Evolutionary conservation across 2,113 vertebrate genomes (phyloP).

Genomic region (Heterocephalus glaber): DNA sequence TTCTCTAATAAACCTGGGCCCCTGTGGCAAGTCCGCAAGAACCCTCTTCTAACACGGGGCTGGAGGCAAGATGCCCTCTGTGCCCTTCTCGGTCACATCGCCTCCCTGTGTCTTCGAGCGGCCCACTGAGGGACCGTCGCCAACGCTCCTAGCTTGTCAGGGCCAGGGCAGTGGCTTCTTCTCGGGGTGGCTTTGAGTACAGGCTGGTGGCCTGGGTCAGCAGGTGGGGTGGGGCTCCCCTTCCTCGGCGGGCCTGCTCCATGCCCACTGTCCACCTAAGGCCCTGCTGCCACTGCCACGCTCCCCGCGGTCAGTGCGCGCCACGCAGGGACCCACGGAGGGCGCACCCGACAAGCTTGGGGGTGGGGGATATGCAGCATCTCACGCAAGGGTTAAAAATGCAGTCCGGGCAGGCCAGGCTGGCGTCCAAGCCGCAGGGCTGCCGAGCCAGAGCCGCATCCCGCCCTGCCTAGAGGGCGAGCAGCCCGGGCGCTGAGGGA

Average conservation of each 20-base stretch:
- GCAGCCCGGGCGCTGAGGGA: neutral
- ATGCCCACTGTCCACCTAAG: neutral
- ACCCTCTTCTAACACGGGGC: neutral
- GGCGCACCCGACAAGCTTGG: conserved; percentile 43
- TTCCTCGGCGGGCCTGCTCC: neutral
- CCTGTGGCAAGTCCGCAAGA: neutral
- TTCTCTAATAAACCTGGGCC: neutral
- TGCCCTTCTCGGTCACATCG: neutral
- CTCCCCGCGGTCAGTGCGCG: neutral
- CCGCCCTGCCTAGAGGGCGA: conserved; percentile 15
- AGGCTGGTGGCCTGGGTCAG: neutral
- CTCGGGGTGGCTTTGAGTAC: neutral
- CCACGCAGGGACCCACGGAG: neutral
- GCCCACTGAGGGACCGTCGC: neutral
- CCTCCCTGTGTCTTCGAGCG: neutral
- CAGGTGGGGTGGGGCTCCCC: conserved; percentile 48
- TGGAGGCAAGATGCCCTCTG: neutral
- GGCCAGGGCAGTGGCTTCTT: neutral
- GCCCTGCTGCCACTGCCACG: neutral
- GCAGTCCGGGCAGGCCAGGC: conserved; percentile 60
- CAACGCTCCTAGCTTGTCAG: neutral
- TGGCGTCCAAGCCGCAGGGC: neutral
- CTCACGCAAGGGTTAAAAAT: conserved; percentile 75
- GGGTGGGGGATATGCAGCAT: conserved; percentile 73
- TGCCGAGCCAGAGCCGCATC: conserved; percentile 11